Evolutionary conservation across 1,140 invertebrate genomes (phyloP).

Genomic region (Alviniconcha marisindica): DNA sequence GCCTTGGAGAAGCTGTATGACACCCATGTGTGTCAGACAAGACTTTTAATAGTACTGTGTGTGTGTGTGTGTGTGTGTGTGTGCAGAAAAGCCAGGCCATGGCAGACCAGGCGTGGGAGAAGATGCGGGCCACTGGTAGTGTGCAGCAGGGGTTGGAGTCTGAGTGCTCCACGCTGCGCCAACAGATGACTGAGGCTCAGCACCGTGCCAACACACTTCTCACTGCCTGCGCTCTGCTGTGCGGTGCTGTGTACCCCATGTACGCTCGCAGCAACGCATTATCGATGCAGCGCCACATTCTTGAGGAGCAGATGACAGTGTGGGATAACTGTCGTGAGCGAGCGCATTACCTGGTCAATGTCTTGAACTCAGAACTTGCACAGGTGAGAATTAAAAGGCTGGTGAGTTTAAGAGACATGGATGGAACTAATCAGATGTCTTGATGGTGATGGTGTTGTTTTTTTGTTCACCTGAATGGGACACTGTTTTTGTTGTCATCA

Average conservation of each 20-base stretch:
- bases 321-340: constrained; percentile 67
- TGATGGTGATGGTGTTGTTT: too few species aligned
- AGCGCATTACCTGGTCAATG: constrained; percentile 61
- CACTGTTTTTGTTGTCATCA: too few species aligned
- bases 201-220: constrained; percentile 59
- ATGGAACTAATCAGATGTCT: too few species aligned
- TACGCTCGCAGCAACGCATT: constrained; percentile 60
- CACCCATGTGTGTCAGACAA: too few species aligned
- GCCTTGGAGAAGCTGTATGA: too few species aligned
- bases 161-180: constrained; percentile 64
- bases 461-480: too few species aligned
- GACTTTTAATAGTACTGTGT: too few species aligned
- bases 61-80: too few species aligned
- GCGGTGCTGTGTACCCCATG: constrained; percentile 71
- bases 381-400: constrained; percentile 2
- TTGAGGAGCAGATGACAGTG: constrained; percentile 66
- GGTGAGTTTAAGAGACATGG: too few species aligned
- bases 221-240: constrained; percentile 65
- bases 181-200: constrained; percentile 55
- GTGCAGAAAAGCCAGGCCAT: constrained; percentile 71
- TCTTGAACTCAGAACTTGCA: constrained; percentile 63
- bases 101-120: constrained; percentile 74
- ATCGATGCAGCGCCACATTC: constrained; percentile 60
- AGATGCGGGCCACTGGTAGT: constrained; percentile 66
- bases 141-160: constrained; percentile 69